Base-by-base conservation (phyloP, 1,140 invertebrate genomes). In the Gryon sp. region DNA sequence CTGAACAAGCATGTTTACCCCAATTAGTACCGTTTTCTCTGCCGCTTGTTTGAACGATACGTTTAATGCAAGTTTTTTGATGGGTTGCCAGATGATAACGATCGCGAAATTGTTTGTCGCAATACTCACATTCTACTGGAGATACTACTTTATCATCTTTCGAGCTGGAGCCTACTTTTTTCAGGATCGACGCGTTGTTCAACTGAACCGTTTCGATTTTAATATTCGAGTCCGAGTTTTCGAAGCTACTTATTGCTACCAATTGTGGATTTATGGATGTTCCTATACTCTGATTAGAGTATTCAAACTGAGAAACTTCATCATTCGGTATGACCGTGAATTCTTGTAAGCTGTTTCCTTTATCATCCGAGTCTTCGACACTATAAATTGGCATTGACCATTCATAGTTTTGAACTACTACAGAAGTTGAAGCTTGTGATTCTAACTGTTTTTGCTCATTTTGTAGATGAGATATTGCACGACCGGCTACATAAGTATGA, bases 31-130 rank as follows among this genome's bases (percentile, higher is more conserved):
- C 79, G 40, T 80, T 80, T 15, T 85, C 85, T 4, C 62, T 34
- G 15, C 79, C 86, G n/a, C 59, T 22, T 0, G 38, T 79, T n/a
- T 80, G 80, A 60, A 82, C 84, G 8, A 88, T 77, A 19, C 87
- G 87, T 26, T 86, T 88, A 0, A 84, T 75, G 38, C 88, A 88
- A 2, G 84, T 86, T 19, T 80, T 80, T 30, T 88, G 86, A 57
- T 89, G 88, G 0, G 62, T 82, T 2, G 80, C 70, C 4, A 88
- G 52, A 53, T 84, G 82, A 65, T 74, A 81, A 0, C 18, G 40
- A 46, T 89, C 87, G 30, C 86, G 85, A 66, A 87, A 89, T 20
- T 88, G 87, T 38, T 88, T 88, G 52, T 89, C 87, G 40, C 88
- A 89, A 26, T 83, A 88, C 46, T 86, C 82, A 43, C 87, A 88